phyloP scores from a whole-genome alignment of 1,140 invertebrate genomes.

The Drosophila malerkotliana region DNA sequence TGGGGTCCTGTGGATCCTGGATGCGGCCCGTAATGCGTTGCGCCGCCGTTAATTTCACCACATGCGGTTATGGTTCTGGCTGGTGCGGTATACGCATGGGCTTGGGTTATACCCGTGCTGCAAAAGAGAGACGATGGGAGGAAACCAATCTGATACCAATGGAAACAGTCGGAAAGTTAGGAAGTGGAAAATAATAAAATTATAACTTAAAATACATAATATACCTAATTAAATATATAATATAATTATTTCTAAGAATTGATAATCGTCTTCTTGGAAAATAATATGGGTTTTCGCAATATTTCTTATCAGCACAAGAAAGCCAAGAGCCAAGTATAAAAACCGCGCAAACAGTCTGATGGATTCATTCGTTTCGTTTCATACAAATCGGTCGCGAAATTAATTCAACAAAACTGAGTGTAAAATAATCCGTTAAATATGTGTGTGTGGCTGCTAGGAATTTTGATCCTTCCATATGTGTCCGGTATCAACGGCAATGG shows the following conservation, averaged over 20 bases:
- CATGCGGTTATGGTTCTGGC: conserved; percentile 42
- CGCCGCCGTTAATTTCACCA: conserved; percentile 63
- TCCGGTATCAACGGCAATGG: neutral
- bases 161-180: too few relatives aligned
- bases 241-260: too few relatives aligned
- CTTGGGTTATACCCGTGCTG: too few relatives aligned
- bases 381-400: neutral
- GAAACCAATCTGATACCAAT: too few relatives aligned
- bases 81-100: neutral
- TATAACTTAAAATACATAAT: too few relatives aligned
- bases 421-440: neutral
- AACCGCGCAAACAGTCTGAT: neutral
- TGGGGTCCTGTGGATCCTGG: conserved; percentile 5
- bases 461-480: conserved; percentile 13
- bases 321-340: too few relatives aligned
- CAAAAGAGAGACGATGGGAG: too few relatives aligned
- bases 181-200: too few relatives aligned
- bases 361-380: neutral
- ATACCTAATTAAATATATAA: too few relatives aligned
- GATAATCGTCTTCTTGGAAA: too few relatives aligned
- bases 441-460: neutral
- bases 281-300: too few relatives aligned
- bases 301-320: too few relatives aligned
- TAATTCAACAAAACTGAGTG: neutral
- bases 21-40: conserved; percentile 48